Evolutionary conservation across 2,113 vertebrate genomes (phyloP), one percentile per base, ranked within the genome.

Genomic region (Orycteropus afer): DNA sequence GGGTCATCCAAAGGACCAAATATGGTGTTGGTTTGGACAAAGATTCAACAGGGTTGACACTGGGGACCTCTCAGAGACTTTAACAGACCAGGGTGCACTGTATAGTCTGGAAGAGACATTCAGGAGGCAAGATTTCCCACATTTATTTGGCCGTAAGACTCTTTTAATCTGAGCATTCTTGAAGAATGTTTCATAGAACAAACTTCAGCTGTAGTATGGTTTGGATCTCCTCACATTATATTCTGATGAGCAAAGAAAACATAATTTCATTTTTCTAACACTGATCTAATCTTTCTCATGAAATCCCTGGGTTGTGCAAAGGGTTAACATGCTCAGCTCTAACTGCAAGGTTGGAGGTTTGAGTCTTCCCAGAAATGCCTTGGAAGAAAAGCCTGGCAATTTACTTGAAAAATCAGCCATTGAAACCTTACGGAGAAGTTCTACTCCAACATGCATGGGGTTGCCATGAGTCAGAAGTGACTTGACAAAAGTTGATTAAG

Each of bases 111-210:
- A 61, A 74, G 20, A 37, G n/a, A 45, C 14, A 13, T 45, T 71
- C 8, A 0, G 47, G 34, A 20, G 2, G 11, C 11, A 2, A 4
- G 0, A 13, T 5, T 12, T 29, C 61, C 83, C 37, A 61, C 53
- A 2, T 17, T 45, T 25, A 0, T 40, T 37, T 7, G 57, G 51
- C 69, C 57, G 40, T 7, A 1, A 34, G 29, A 53, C 45, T 25
- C 59, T 32, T 71, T 4, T 22, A 34, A 2, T 0, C 0, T 20
- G 27, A 81, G 47, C 20, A 49, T 25, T 69, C 20, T 9, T 18
- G 61, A 61, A 82, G 49, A 13, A 49, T 6, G 47, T 40, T 55
- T 29, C 27, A 3, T 49, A 37, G 67, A 81, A 51, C 34, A 27
- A 49, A 49, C n/a, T 6, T 29, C 3, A 86, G 11, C 55, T 76